A percentile compares a stretch with the other conserved stretches of the same genome.
phyloP scores from a whole-genome alignment of 1,140 invertebrate species.

The Galleria mellonella region DNA sequence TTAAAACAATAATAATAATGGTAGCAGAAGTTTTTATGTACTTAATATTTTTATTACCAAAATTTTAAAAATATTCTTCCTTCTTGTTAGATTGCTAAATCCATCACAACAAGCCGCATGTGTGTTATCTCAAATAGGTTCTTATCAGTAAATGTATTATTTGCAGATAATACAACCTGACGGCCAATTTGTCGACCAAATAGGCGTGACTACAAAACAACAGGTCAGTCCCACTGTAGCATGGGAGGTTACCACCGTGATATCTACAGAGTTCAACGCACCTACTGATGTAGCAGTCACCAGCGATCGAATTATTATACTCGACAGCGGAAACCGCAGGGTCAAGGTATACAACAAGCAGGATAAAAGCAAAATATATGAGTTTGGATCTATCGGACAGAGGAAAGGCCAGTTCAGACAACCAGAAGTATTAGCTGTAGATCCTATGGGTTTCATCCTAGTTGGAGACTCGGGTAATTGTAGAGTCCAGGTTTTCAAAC shows the following conservation, averaged over 20 bases:
- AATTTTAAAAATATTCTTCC: no score
- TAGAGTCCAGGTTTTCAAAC: conserved; percentile 83
- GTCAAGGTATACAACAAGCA: conserved; percentile 77
- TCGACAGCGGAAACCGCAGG: conserved; percentile 80
- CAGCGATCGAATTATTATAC: conserved; percentile 71
- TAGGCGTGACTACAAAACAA: conserved; percentile 52
- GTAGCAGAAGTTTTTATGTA: no score
- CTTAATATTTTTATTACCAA: no score
- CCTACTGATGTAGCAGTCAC: conserved; percentile 81
- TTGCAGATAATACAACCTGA: conserved; percentile 65
- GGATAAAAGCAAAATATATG: conserved; percentile 67
- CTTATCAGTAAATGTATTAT: not conserved
- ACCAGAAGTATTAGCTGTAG: conserved; percentile 81
- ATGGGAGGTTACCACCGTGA: conserved; percentile 44
- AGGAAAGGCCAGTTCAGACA: conserved; percentile 79
- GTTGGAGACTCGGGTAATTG: conserved; percentile 87
- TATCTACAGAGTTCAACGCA: conserved; percentile 77
- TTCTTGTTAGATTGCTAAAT: no score
- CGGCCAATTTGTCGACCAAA: conserved; percentile 61
- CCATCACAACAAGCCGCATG: no score
- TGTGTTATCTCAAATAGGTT: not conserved
- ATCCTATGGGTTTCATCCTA: conserved; percentile 81
- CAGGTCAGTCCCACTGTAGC: conserved; percentile 30
- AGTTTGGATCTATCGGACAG: conserved; percentile 77
- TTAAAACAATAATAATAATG: no score